Evolutionary conservation across 2,888 invertebrate genomes (phyloP), one percentile per base, ranked within the genome.

Genomic region (Hyposoter dolosus): DNA sequence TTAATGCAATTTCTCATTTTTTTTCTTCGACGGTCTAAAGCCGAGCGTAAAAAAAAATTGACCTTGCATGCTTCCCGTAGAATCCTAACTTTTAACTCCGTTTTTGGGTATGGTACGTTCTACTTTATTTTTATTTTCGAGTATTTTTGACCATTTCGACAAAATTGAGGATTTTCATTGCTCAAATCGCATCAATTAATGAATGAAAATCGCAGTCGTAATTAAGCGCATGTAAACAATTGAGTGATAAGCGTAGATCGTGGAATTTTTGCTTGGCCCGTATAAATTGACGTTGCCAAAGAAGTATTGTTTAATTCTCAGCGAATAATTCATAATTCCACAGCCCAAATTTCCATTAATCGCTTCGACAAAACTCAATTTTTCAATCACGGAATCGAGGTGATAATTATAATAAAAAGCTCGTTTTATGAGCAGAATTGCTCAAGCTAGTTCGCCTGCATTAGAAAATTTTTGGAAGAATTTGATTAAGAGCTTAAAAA

Each of bases 21-120:
- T 43, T 32, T 65, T 45, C 17, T 68, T 88, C 81, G 74, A 78
- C 80, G 79, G 74, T 85, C 84, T 56, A 89, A 87, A 88, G 88
- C 90, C 91, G 92, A 92, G 92, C 92, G 92, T 92, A 92, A 92
- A 92, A 91, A 91, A 77, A 78, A 40, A 53, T 40, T 43, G 77
- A 87, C 89, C 91, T 88, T 91, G 92, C 93, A 92, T 92, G 93
- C 89, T 88, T 91, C 91, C 91, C 88, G 87, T 91, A 90, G 92
- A 83, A 90, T 91, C 91, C 92, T 91, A 92, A 91, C 90, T 90
- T 82, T 82, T 90, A 91, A 90, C 89, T 90, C 87, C 87, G 84
- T 86, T 88, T 53, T 74, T 47, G 90, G 90, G 88, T 88, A 45
- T 90, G 90, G 90, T 89, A 86, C 89, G 88, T 87, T 84, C 77